These are phyloP conservation scores for Drosophila navojoa DNA, from an alignment of 1,140 invertebrate species.

Conservation along the genomic window DNA sequence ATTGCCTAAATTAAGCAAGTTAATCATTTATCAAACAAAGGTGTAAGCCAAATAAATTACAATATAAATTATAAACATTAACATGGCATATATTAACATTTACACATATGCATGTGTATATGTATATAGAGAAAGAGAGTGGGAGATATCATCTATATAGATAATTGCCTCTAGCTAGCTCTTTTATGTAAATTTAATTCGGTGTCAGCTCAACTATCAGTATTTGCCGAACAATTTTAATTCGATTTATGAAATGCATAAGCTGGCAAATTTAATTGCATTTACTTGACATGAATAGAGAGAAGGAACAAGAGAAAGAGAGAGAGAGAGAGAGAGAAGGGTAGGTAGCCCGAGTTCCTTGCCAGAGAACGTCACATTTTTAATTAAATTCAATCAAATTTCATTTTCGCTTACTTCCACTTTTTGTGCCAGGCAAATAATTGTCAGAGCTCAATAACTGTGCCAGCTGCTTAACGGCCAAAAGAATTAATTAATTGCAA, in stretches of 20 bases:
- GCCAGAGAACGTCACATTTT: slow-evolving; percentile 56
- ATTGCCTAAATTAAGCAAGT: too few species aligned
- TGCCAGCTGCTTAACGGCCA: not conserved
- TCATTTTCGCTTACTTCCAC: slow-evolving; percentile 29
- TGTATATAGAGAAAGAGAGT: too few species aligned
- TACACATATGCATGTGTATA: too few species aligned
- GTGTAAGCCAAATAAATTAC: too few species aligned
- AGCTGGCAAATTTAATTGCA: slow-evolving; percentile 47
- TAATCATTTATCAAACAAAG: too few species aligned
- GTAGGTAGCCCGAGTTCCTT: too few species aligned
- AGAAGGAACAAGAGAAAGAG: not conserved
- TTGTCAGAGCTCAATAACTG: slow-evolving; percentile 36
- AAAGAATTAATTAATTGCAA: slow-evolving; percentile 23
- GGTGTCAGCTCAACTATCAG: slow-evolving; percentile 5
- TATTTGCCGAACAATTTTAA: slow-evolving; percentile 34
- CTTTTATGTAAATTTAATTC: not conserved
- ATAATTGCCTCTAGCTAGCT: not conserved
- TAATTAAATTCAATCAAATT: slow-evolving; percentile 65
- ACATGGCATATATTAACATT: too few species aligned
- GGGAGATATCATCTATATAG: too few species aligned
- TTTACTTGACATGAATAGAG: slow-evolving; percentile 24
- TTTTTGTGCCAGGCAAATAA: slow-evolving; percentile 63
- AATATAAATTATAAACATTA: too few species aligned
- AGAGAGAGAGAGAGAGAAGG: not conserved
- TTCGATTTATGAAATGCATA: slow-evolving; percentile 51